Conservation (phyloP, 2,797 vertebrate genomes). For the Alca torda region DNA sequence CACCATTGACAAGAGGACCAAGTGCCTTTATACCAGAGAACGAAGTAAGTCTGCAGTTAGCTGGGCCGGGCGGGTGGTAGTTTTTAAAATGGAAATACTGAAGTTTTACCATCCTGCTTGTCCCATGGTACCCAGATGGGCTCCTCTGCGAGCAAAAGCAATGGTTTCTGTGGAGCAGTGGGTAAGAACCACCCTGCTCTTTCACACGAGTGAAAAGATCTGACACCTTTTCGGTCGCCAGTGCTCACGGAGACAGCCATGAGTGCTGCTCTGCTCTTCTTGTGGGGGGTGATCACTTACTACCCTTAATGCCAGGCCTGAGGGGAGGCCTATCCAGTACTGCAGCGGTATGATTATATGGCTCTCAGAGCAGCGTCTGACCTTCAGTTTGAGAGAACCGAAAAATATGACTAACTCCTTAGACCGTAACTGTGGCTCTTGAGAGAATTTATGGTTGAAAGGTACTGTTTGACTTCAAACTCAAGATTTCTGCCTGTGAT, state of each 20-base stretch:
- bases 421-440: not conserved
- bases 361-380: not conserved
- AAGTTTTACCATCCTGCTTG: not conserved
- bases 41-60: conserved; percentile 72
- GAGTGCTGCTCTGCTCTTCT: not conserved
- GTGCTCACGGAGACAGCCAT: fast-evolving
- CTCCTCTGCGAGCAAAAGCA: not conserved
- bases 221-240: not conserved
- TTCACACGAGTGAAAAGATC: not conserved
- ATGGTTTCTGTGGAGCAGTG: not conserved
- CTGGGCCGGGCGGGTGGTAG: not conserved
- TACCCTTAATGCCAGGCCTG: not conserved
- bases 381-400: not conserved
- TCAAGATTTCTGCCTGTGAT: not conserved
- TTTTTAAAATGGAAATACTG: not conserved
- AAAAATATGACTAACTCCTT: not conserved
- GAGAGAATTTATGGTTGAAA: not conserved
- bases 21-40: conserved; percentile 89
- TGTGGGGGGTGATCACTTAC: fast-evolving
- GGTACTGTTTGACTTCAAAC: not conserved
- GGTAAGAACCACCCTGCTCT: not conserved
- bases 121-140: not conserved
- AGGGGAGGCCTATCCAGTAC: not conserved
- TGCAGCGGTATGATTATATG: not conserved
- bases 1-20: conserved; percentile 82